Conservation (phyloP, 2,113 vertebrate genomes). For the Microtus pennsylvanicus region DNA sequence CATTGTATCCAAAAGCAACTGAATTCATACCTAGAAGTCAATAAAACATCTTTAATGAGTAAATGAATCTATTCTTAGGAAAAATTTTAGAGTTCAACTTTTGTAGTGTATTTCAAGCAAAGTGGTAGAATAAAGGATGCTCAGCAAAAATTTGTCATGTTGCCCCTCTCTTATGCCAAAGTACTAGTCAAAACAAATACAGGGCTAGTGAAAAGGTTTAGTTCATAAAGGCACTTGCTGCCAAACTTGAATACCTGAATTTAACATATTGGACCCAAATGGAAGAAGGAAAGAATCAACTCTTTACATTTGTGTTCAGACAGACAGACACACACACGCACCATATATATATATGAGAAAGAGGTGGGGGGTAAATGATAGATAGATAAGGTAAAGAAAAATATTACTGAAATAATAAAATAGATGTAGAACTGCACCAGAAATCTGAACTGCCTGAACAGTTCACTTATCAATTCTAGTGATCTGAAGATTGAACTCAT, state of each 20-base stretch:
- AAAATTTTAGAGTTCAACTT: not conserved
- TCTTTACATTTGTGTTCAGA: not conserved
- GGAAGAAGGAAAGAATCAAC: not conserved
- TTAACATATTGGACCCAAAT: not conserved
- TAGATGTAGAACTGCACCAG: not conserved
- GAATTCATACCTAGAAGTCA: not conserved
- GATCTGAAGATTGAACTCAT: not conserved
- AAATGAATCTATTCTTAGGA: not conserved
- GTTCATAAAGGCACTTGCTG: not conserved
- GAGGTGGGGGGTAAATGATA: not conserved
- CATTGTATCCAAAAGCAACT: too few species aligned
- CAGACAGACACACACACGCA: not conserved
- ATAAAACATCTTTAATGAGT: not conserved
- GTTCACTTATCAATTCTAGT: not conserved
- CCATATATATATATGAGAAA: too few species aligned
- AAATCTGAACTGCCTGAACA: not conserved
- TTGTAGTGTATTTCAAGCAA: not conserved
- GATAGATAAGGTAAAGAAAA: not conserved
- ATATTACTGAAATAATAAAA: not conserved
- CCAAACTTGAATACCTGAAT: not conserved
- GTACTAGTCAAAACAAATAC: not conserved
- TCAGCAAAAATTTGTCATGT: not conserved
- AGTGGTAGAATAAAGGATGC: not conserved
- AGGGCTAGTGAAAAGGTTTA: not conserved
- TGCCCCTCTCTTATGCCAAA: not conserved